These are phyloP conservation scores for Canis aureus DNA, from an alignment of 2,113 vertebrate genomes.

Conservation along the genomic window DNA sequence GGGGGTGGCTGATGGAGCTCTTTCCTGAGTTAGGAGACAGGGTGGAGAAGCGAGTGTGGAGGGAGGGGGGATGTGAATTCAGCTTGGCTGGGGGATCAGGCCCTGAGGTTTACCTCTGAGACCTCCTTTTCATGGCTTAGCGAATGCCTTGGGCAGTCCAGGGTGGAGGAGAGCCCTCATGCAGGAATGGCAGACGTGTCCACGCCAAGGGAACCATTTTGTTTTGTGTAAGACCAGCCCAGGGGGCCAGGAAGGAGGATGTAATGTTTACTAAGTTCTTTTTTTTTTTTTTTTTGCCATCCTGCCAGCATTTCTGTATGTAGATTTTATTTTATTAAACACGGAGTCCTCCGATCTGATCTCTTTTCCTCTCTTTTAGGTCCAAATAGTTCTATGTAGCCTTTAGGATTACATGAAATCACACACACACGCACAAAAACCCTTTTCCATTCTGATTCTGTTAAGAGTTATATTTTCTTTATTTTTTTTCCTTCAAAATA, in stretches of 20 bases:
- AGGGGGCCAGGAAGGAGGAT: background rate
- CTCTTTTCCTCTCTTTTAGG: constrained; percentile 14
- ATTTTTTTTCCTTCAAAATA: constrained; percentile 28
- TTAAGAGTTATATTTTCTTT: background rate
- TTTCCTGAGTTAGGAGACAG: background rate
- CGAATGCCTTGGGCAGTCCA: background rate
- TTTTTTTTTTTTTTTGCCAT: background rate
- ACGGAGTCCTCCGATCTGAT: background rate
- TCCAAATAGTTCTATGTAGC: background rate
- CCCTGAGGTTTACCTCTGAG: background rate
- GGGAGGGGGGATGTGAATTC: background rate
- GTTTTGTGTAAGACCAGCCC: background rate
- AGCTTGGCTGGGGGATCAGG: background rate
- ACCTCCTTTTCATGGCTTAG: background rate
- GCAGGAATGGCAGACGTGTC: background rate
- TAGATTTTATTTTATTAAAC: constrained; percentile 22
- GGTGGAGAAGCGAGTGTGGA: background rate
- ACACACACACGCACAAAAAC: background rate
- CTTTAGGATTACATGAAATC: constrained; percentile 27
- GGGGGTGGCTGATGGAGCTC: background rate
- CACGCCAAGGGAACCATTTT: background rate
- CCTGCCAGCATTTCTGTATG: background rate
- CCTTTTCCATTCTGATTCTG: background rate
- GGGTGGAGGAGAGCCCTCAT: background rate
- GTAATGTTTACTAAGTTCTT: background rate